Evolutionary conservation across 1,140 invertebrate species (phyloP), one percentile per base, ranked within the genome.

Genomic region (Aricia agestis): DNA sequence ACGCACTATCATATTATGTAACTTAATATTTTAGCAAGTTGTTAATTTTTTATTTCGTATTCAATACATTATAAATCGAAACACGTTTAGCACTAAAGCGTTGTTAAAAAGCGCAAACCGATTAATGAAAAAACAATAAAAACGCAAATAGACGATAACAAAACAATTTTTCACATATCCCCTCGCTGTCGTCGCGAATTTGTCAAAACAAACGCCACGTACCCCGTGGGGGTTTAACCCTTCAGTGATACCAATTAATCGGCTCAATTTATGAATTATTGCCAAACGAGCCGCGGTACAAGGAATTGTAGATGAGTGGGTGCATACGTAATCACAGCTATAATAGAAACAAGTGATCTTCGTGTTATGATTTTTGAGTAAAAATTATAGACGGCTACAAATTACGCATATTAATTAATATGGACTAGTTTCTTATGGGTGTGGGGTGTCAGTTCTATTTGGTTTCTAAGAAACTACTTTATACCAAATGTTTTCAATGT

Each of bases 241-340:
- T 78, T 76, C 69, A 70, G 67, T 61, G 75, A 70, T 75, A 76
- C 73, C 77, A 78, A 76, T 78, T 76, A 78, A 76, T 78, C 70
- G 77, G 72, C 69, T 75, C 77, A 78, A 78, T 78, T 78, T 78
- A 77, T 78, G 77, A 78, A 73, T 78, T 78, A 78, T 77, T 77
- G 74, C 77, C 67, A 41, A 72, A 70, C 71, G 75, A 71, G 71
- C 75, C 75, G 69, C 67, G 70, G 68, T 76, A 78, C 72, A 76
- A 68, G 73, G 77, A 73, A 78, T 78, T 72, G 70, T 70, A 70
- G 67, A 76, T 74, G 77, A 76, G 71, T 61, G 68, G 72, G 67
- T 74, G 73, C 72, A 74, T 76, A 74, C 58, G 58, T 59, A 61
- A 68, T 68, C 45, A 52, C 18, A 52, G 7, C 11, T 42, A 52